Evolutionary conservation across 2,797 vertebrate species (phyloP).

Genomic region (Myiothlypis coronata): DNA sequence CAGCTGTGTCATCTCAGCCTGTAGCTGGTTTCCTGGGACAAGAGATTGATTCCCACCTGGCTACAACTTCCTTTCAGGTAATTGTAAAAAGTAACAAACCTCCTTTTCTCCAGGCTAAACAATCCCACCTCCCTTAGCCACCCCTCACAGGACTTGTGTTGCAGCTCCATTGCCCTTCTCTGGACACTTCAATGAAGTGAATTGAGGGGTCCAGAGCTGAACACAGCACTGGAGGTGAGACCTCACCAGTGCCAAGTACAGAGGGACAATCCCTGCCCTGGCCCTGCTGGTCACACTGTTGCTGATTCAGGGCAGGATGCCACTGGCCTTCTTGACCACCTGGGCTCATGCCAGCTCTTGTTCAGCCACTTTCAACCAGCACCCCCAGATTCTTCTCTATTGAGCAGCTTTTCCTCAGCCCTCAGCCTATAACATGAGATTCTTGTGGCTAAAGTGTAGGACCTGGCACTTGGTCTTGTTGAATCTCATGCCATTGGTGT

Average conservation of each 20-base stretch:
- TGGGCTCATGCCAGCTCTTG: too few relatives aligned
- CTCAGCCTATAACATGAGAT: too few relatives aligned
- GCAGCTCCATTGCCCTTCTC: not conserved
- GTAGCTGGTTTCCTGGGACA: not conserved
- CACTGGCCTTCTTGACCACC: not conserved
- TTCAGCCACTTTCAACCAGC: not conserved
- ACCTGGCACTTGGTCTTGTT: not conserved
- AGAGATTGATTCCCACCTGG: not conserved
- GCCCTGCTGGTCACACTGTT: not conserved
- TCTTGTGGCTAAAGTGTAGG: too few relatives aligned
- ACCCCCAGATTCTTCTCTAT: not conserved
- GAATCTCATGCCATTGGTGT: not conserved
- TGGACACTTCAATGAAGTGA: too few relatives aligned
- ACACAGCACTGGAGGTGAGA: not conserved
- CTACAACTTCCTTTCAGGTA: not conserved
- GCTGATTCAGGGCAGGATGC: not conserved
- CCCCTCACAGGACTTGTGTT: not conserved
- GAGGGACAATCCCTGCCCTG: not conserved
- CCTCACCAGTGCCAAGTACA: not conserved
- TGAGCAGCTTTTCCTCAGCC: not conserved
- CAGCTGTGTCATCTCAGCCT: not conserved
- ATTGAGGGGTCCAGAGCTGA: not conserved
- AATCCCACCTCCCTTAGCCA: not conserved
- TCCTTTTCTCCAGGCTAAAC: not conserved
- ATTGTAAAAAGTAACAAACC: not conserved